Base-by-base conservation (phyloP, 2,888 invertebrate species). In the Pollenia labialis region DNA sequence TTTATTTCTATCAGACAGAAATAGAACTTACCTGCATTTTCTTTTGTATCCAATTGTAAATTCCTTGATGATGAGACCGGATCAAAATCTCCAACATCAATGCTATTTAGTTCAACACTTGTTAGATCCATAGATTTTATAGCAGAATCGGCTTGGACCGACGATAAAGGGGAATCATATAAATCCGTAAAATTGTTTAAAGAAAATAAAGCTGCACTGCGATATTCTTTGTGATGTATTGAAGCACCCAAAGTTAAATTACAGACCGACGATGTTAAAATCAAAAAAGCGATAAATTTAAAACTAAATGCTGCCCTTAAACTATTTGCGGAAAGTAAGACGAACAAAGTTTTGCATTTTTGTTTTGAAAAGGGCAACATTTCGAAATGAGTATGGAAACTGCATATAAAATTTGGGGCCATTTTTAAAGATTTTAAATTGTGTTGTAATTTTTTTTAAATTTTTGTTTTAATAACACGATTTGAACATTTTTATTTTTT, bases 131-230 rank as follows among this genome's bases (percentile, higher is more conserved):
- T 81, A n/a, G 87, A 58, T 81, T 81, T 87, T 23, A 87, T 81
- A 10, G 80, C 66, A 4, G 76, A 62, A 14, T 66, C 50, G 9
- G 75, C 64, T 42, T 56, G 54, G 40, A 40, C 32, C 11, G 77
- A 48, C 18, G 79, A 54, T n/a, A 72, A 48, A 40, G 75, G 44
- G 3, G 89, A 88, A 40, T 88, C 89, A 50, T 89, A 89, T 81
- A 90, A 80, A 82, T 92, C 90, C 80, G 91, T 90, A 18, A 92
- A 90, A 60, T 91, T 92, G 88, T 92, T 92, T 83, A 90, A 90
- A 56, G 90, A 90, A 80, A 89, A 91, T 68, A 91, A 88, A 7
- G 89, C 90, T 84, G 90, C 89, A 79, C 89, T 91, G 87, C 90
- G 91, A 81, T 90, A 89, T 75, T 91, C 90, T 86, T 90, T 91